Evolutionary conservation across 2,888 invertebrate genomes (phyloP), one percentile per base, ranked within the genome.

Genomic region (Calameuta filiformis): DNA sequence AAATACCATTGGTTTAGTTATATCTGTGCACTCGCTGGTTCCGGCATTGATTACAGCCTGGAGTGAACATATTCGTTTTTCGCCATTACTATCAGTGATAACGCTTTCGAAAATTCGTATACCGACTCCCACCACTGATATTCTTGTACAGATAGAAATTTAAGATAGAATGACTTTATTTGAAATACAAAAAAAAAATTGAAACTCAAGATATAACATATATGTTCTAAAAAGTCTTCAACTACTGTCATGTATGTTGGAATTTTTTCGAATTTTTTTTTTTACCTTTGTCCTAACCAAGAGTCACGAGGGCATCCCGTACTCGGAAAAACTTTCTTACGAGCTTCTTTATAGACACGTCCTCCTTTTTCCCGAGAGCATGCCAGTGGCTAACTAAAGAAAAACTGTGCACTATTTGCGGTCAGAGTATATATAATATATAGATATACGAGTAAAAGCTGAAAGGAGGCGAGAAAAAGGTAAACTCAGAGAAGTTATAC

Each of bases 311-410:
- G 9, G 68, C 35, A 73, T 69, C 75, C 75, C 69, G 35, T 73
- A 81, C 77, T 79, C 77, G 56, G 73, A 75, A 77, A 81, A 81
- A 78, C 78, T 79, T 81, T 33, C 71, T 77, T 76, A 74, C 69
- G 69, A 74, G 75, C 68, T 73, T 71, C 68, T 69, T 23, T 12
- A 76, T 76, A 73, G 76, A 79, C 77, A 79, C 34, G 73, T 77
- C 75, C 76, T 80, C 74, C 75, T 75, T 56, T 30, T 40, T 37
- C 31, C 30, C 71, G 68, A 40, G 35, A 71, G 56, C 23, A 9
- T 23, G 23, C 23, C 56, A 23, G 56, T 9, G 77, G 80, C 79
- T 81, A 77, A 77, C 75, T 31, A 15, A 23, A 74, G 23, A 56
- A 23, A 56, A 56, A 23, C 56, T 15, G 23, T 23, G 15, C 56